Base-by-base conservation (phyloP, 1,140 invertebrate species). In the Phortica variegata region DNA sequence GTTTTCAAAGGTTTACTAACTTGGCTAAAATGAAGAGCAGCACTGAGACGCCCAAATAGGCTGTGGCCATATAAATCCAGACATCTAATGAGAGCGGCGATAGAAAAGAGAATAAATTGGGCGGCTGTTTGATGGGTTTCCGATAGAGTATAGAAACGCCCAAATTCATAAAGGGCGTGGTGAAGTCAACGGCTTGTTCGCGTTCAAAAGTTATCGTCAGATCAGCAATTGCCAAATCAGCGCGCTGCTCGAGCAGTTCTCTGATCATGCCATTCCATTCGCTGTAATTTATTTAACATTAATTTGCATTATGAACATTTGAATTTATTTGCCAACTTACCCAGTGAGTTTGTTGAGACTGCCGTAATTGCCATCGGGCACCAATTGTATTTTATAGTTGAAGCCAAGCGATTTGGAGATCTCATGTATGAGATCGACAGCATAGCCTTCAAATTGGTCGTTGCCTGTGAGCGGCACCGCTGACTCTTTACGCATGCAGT, bases 191-290 rank as follows among this genome's bases (percentile, higher is more conserved):
- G 3, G 88, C 91, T 78, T 82, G 73, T 58, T 90, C 88, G 21
- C 91, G 79, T 61, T 93, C 90, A 66, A 92, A 93, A 1, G 91
- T 97, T 54, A 97, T 96, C 8, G 94, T 95, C 5, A 97, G 80
- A 81, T 95, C 93, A 1, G 89, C 93, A 44, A 96, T 90, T 2
- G 93, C 93, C 32, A 96, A 75, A 79, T 97, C 94, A 5, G 93
- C 93, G 71, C 87, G 87, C 79, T 94, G 87, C 66, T 93, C 89
- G 38, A 95, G 78, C 2, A 97, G 79, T 74, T 96, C 92, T 54
- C 88, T 86, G 55, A 97, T 93, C 86, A 96, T 94, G 31, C 94
- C 94, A 69, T 95, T 93, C 94, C 94, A 97, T 77, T 91, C 87
- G 63, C 85, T 87, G 15, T 9, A 31, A 56, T 1, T 8, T 13